Conservation (phyloP, 2,888 invertebrate genomes). For the Alcis repandata region DNA sequence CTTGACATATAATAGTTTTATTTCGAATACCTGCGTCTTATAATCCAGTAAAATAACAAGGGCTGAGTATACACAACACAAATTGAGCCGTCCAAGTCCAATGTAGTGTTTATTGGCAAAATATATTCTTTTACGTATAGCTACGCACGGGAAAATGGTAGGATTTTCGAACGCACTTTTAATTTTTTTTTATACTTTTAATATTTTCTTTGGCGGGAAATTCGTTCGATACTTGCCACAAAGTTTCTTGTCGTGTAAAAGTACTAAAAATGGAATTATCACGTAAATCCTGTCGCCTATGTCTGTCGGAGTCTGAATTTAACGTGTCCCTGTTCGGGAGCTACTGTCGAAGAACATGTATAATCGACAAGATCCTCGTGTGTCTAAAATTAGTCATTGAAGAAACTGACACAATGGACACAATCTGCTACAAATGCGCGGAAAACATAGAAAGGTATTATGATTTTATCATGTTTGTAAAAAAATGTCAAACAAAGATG, state of each 20-base stretch:
- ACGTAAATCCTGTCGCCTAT: constrained; percentile 71
- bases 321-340: constrained; percentile 72
- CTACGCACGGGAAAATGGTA: constrained; percentile 24
- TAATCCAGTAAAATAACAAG: constrained; percentile 21
- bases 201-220: constrained; percentile 52
- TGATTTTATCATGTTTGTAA: constrained; percentile 68
- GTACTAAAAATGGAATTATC: constrained; percentile 67
- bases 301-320: constrained; percentile 74
- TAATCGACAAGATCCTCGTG: constrained; percentile 72
- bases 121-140: constrained; percentile 36
- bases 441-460: constrained; percentile 74
- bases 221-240: constrained; percentile 9
- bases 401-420: constrained; percentile 66
- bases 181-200: neutral
- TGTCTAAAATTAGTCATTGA: constrained; percentile 74
- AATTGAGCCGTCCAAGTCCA: constrained; percentile 73
- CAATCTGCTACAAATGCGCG: constrained; percentile 77
- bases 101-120: constrained; percentile 72
- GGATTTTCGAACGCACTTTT: constrained; percentile 37
- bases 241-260: neutral
- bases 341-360: constrained; percentile 67
- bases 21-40: constrained; percentile 3
- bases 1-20: neutral
- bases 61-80: constrained; percentile 68
- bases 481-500: constrained; percentile 67